These are phyloP conservation scores for Oryzias melastigma DNA, from an alignment of 2,113 vertebrate species.

Conservation along the genomic window DNA sequence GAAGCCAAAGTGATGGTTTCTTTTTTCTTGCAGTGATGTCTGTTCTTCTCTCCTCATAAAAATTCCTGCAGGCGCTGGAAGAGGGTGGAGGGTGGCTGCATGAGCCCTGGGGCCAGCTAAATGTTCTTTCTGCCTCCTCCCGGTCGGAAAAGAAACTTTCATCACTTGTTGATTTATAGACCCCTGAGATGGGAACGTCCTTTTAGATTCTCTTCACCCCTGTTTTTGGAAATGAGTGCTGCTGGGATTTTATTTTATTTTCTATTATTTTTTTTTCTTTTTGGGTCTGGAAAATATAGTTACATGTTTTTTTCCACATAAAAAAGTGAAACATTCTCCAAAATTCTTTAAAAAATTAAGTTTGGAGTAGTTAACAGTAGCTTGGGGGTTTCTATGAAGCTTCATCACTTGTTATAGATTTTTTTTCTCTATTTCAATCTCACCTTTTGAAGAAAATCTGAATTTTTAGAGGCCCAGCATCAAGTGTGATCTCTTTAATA, in stretches of 20 bases:
- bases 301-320: too few species aligned
- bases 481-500: slow-evolving; percentile 18
- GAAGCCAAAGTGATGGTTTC: slow-evolving; percentile 19
- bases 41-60: slow-evolving; percentile 70
- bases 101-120: slow-evolving; percentile 50
- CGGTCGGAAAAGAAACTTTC: slow-evolving; percentile 77
- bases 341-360: too few species aligned
- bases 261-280: too few species aligned
- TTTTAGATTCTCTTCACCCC: slow-evolving; percentile 67
- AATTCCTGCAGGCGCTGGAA: slow-evolving; percentile 65
- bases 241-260: slow-evolving; percentile 61
- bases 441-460: slow-evolving; percentile 29
- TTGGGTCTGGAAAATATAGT: too few species aligned
- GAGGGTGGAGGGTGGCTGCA: slow-evolving; percentile 42
- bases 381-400: slow-evolving; percentile 21
- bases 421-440: slow-evolving; percentile 27
- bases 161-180: slow-evolving; percentile 79
- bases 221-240: slow-evolving; percentile 61
- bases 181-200: slow-evolving; percentile 70
- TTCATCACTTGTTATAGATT: slow-evolving; percentile 45
- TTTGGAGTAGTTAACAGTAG: slow-evolving; percentile 32
- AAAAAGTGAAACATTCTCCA: slow-evolving; percentile 1
- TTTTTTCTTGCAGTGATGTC: slow-evolving; percentile 40
- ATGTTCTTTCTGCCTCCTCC: slow-evolving; percentile 73
- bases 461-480: neutral